Conservation (phyloP, 2,888 invertebrate species). For the Osmoderma eremita region DNA sequence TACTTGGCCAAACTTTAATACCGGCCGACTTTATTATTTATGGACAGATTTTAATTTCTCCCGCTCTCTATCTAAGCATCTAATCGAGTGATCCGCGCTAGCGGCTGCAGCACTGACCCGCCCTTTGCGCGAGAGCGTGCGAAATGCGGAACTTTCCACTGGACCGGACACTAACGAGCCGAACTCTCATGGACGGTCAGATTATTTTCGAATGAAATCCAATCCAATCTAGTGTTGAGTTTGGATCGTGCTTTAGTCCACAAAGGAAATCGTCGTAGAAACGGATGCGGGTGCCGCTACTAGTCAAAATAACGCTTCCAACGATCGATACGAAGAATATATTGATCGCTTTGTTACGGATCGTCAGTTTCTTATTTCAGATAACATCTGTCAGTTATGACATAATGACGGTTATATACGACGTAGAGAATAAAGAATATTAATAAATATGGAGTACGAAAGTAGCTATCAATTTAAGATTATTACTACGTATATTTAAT, state of each 20-base stretch:
- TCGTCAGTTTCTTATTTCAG: conserved; percentile 36
- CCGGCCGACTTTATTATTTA: conserved; percentile 38
- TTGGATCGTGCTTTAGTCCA: conserved; percentile 17
- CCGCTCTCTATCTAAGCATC: conserved; percentile 34
- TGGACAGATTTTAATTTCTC: conserved; percentile 40
- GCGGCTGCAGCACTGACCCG: conserved; percentile 45
- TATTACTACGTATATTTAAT: too few species aligned
- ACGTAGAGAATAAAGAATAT: conserved; percentile 13
- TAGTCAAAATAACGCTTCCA: conserved; percentile 36
- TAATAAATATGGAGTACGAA: too few species aligned
- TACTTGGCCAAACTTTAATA: conserved; percentile 34
- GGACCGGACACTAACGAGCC: conserved; percentile 15
- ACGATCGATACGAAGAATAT: conserved; percentile 33
- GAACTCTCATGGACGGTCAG: conserved; percentile 7
- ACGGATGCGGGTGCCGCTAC: conserved; percentile 15
- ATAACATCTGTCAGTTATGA: conserved; percentile 33
- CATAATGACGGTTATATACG: conserved; percentile 24
- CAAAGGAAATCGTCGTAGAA: conserved; percentile 31
- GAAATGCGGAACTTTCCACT: conserved; percentile 38
- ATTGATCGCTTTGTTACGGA: conserved; percentile 37
- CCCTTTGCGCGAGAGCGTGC: conserved; percentile 45
- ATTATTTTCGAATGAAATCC: conserved; percentile 31
- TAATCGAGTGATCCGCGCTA: conserved; percentile 41
- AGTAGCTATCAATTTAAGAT: too few species aligned
- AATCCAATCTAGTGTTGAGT: conserved; percentile 21